phyloP scores from a whole-genome alignment of 2,113 vertebrate genomes.

The Mastomys natalensis region DNA sequence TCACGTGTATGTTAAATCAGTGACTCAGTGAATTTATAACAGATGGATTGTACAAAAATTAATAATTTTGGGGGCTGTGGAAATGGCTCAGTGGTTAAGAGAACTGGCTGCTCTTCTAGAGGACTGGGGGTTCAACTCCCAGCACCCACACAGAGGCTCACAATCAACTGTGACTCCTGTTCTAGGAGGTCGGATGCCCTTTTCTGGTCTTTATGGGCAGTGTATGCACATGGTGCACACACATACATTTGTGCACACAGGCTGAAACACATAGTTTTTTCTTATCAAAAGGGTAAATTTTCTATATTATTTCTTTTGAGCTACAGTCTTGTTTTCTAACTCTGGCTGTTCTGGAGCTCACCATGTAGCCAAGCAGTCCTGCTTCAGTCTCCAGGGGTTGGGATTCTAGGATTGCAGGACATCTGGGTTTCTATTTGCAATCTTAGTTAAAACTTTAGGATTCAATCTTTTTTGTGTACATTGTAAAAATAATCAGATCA shows the following conservation, averaged over 20 bases:
- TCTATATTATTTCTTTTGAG: not conserved
- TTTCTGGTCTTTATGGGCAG: not conserved
- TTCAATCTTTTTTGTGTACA: conserved; percentile 26
- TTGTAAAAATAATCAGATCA: not conserved
- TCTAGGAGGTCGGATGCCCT: not conserved
- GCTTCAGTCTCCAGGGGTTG: not conserved
- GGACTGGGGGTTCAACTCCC: not conserved
- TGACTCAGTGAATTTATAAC: conserved; percentile 11
- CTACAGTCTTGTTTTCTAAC: not conserved
- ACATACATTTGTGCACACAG: not conserved
- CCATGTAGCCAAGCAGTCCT: not conserved
- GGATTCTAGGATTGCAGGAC: not conserved
- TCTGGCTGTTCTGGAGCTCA: not conserved
- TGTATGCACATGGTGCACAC: not conserved
- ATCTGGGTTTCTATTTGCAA: not conserved
- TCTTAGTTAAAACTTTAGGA: not conserved
- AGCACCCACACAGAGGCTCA: not conserved
- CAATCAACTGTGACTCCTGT: not conserved
- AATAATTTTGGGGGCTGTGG: not conserved
- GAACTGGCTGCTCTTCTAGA: not conserved
- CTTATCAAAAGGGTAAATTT: conserved; percentile 36
- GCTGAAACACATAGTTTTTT: not conserved
- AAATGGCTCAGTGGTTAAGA: not conserved
- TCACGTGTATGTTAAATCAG: conserved; percentile 3
- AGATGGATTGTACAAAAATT: conserved; percentile 24